Base-by-base conservation (phyloP, 1,140 invertebrate species). In the Homalodisca vitripennis region DNA sequence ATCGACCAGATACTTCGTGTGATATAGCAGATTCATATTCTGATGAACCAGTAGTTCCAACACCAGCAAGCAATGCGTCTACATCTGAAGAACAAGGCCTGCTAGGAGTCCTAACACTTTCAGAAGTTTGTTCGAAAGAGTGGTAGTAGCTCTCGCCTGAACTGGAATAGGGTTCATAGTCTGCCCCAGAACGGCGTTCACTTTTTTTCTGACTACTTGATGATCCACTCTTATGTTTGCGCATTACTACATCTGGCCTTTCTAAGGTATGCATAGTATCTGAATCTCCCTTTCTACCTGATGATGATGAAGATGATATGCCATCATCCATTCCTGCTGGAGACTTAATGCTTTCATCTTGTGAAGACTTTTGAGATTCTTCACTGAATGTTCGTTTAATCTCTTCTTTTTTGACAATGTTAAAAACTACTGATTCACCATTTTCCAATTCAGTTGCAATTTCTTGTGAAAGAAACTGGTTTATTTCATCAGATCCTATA, bases 141-240 rank as follows among this genome's bases (percentile, higher is more conserved):
- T 93, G 92, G 78, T 94, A 95, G 74, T 91, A 89, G 78, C 92
- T 95, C 74, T 93, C 92, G 55, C 92, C 86, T n/a, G 93, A 94
- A 81, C 92, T 94, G 0, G 92, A 94, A 79, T 88, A 91, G 26
- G 86, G 80, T 79, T 93, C 91, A 26, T 87, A 80, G 75, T 90
- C 88, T 31, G 87, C 83, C 26, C 84, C 84, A 10, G 88, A 89
- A 79, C 85, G 83, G 71, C 87, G 79, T 72, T 89, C 88, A 29
- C n/a, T 10, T 29, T 30, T 22, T 47, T 51, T 68, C 26, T 70
- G 22, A 51, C 26, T 20, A 67, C 57, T 41, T 30, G 22, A 77
- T 29, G 74, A 76, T 32, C 77, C 60, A 51, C 72, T 70, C 72
- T 77, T 78, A 20, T 74, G 72, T 76, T 78, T 80, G 57, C 80